Percentiles rank a stretch among this genome's conserved stretches.
Conservation (phyloP, 2,113 vertebrate genomes). For the Callospermophilus lateralis region DNA sequence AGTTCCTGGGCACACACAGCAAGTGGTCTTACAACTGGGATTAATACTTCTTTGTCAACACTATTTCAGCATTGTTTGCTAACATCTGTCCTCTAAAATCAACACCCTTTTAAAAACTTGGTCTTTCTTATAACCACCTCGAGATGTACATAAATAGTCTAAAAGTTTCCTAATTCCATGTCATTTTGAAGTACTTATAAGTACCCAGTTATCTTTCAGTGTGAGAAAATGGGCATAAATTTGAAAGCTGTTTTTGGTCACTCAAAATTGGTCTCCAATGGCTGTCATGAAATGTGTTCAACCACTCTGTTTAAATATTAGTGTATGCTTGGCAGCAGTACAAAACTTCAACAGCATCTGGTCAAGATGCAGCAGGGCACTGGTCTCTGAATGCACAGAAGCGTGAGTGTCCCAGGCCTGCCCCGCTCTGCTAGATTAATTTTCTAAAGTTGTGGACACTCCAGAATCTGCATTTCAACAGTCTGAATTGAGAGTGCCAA, state of each 20-base stretch:
- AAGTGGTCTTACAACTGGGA: not conserved
- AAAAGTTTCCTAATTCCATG: constrained; percentile 5
- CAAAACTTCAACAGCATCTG: not conserved
- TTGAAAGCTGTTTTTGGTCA: not conserved
- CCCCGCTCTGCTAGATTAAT: not conserved
- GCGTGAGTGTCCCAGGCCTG: not conserved
- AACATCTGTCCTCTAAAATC: constrained; percentile 28
- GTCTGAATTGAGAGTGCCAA: not conserved
- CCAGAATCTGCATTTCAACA: too few relatives aligned
- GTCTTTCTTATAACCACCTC: not conserved
- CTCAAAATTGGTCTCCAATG: not conserved
- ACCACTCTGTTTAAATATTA: not conserved
- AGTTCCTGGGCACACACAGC: not conserved
- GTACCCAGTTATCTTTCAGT: not conserved
- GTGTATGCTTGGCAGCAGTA: not conserved
- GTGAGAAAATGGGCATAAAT: not conserved
- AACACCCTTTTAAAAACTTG: not conserved
- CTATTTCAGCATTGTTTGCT: constrained; percentile 3
- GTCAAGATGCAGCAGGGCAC: not conserved
- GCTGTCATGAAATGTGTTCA: not conserved
- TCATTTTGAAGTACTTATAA: constrained; percentile 32
- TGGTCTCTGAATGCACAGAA: not conserved
- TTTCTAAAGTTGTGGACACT: too few relatives aligned
- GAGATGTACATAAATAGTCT: not conserved
- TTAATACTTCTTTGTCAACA: not conserved